These are phyloP conservation scores for Nipponacmea schrenckii DNA, from an alignment of 2,888 invertebrate species.

Conservation along the genomic window DNA sequence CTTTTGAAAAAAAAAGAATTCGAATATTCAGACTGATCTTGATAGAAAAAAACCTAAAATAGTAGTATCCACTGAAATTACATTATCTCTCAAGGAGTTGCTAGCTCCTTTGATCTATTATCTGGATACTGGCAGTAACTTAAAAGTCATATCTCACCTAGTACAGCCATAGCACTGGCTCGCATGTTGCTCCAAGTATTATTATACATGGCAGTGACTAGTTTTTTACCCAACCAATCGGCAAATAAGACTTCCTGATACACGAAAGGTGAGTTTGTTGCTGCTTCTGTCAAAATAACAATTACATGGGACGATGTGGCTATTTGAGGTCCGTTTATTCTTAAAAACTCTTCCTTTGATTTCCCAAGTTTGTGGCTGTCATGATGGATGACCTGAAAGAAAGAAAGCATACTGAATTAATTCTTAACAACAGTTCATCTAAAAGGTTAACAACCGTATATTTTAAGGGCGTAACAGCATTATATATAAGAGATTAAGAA, in stretches of 20 bases:
- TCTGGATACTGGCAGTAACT: too few species aligned
- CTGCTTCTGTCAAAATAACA: slow-evolving; percentile 60
- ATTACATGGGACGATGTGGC: slow-evolving; percentile 59
- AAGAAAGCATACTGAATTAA: too few species aligned
- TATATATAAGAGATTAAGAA: too few species aligned
- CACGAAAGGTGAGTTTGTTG: slow-evolving; percentile 60
- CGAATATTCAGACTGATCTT: too few species aligned
- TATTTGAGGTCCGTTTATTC: slow-evolving; percentile 61
- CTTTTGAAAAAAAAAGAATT: too few species aligned
- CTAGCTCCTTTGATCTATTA: too few species aligned
- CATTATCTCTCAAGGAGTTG: too few species aligned
- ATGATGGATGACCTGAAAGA: slow-evolving; percentile 60
- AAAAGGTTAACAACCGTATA: background rate
- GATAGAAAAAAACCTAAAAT: too few species aligned
- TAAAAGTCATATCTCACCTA: slow-evolving; percentile 47
- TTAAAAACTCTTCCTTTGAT: slow-evolving; percentile 65
- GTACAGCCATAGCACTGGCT: slow-evolving; percentile 59
- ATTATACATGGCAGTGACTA: slow-evolving; percentile 63
- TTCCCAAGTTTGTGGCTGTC: slow-evolving; percentile 58
- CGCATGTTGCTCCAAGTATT: slow-evolving; percentile 59
- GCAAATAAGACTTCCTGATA: slow-evolving; percentile 65
- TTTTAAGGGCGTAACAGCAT: background rate
- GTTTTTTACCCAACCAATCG: slow-evolving; percentile 66
- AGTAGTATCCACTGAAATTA: too few species aligned
- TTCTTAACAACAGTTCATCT: background rate